Percentiles rank a stretch among this genome's conserved stretches.
Evolutionary conservation across 92 coral and sea anemone genomes (phyloP).

Genomic region (Epizoanthus rinbou): DNA sequence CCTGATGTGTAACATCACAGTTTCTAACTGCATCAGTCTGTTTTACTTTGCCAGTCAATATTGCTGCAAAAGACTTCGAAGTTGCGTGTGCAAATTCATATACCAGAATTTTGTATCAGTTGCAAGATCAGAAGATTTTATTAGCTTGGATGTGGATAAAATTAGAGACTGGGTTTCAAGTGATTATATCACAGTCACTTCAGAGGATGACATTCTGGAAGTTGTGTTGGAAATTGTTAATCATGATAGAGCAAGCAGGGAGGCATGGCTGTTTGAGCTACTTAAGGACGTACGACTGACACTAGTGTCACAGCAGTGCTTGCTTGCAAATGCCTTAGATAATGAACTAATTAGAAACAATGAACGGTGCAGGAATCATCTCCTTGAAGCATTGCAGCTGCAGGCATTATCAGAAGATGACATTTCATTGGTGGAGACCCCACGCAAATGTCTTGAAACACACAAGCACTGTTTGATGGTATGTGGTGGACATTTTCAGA

Average conservation of each 20-base stretch:
- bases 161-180: conserved; percentile 78
- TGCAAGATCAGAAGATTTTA: conserved; percentile 69
- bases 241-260: conserved; percentile 61
- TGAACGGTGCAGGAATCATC: conserved; percentile 50
- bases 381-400: conserved; percentile 48
- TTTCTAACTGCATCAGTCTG: conserved; percentile 76
- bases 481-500: background rate
- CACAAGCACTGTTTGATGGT: background rate
- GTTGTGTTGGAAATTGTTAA: conserved; percentile 77
- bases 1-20: conserved; percentile 61
- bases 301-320: conserved; percentile 66
- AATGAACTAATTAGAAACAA: conserved; percentile 61
- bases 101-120: conserved; percentile 74
- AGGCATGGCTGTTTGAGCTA: conserved; percentile 66
- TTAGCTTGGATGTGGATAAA: conserved; percentile 67
- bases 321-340: conserved; percentile 59
- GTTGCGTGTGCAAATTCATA: conserved; percentile 62
- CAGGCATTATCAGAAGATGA: conserved; percentile 43
- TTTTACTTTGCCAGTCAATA: conserved; percentile 75
- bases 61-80: conserved; percentile 62
- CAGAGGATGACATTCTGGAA: conserved; percentile 75
- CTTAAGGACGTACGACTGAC: conserved; percentile 70
- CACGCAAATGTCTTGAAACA: conserved; percentile 5
- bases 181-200: conserved; percentile 81
- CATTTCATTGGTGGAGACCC: background rate